Conservation (phyloP, 2,113 vertebrate genomes). For the Greenwoodochromis staneri region DNA sequence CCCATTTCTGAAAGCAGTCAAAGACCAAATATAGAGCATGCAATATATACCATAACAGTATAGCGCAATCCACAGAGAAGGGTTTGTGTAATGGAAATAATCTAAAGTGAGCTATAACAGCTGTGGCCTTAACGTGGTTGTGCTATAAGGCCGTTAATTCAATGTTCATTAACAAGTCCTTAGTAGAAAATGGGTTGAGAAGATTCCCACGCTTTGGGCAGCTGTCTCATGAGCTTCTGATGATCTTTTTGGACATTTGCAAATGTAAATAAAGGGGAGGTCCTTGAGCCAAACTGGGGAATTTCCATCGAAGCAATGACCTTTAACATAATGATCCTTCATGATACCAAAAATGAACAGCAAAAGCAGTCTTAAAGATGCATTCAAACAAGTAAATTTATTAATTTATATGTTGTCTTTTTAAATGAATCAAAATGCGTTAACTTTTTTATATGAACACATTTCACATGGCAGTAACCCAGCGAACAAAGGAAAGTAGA, state of each 20-base stretch:
- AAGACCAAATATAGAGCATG: neutral
- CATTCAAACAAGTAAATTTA: neutral
- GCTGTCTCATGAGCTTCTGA: neutral
- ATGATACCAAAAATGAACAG: neutral
- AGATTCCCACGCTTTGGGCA: neutral
- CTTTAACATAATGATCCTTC: neutral
- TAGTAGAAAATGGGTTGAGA: neutral
- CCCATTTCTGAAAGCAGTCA: neutral
- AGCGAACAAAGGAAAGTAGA: neutral
- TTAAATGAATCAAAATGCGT: neutral
- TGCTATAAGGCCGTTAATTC: neutral
- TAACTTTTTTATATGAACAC: neutral
- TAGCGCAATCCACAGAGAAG: neutral
- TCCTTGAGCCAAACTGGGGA: neutral
- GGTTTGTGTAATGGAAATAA: neutral
- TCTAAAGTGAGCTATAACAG: neutral
- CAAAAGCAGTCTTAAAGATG: neutral
- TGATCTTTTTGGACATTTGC: neutral
- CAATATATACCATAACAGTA: neutral
- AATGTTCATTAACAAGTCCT: neutral
- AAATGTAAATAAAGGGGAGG: neutral
- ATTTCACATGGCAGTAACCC: neutral
- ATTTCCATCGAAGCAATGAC: neutral
- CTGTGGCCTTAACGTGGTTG: neutral
- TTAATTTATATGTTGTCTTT: neutral